Evolutionary conservation across 2,797 vertebrate species (phyloP).

Genomic region (Catamblyrhynchus diadema): DNA sequence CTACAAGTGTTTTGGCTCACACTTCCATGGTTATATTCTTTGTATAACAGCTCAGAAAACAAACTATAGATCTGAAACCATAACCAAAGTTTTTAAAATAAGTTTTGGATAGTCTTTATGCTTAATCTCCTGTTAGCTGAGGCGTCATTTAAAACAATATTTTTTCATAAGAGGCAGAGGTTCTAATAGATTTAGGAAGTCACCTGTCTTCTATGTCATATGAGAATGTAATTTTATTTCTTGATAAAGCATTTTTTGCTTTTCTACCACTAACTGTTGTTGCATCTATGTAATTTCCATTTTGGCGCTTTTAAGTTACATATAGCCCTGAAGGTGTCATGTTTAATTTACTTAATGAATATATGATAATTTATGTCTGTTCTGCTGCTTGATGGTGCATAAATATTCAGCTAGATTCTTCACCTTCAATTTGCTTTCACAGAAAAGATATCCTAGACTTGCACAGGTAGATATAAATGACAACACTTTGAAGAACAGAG

Average conservation of each 20-base stretch:
- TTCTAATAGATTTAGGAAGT: not conserved
- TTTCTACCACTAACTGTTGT: not conserved
- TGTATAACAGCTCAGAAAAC: not conserved
- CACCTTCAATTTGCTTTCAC: conserved; percentile 52
- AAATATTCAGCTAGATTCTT: conserved; percentile 52
- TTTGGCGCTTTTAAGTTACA: conserved; percentile 38
- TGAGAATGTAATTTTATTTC: not conserved
- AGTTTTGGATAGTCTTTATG: not conserved
- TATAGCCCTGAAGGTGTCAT: conserved; percentile 30
- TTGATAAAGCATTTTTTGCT: not conserved
- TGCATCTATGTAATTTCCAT: conserved; percentile 1
- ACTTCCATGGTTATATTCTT: not conserved
- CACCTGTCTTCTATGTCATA: not conserved
- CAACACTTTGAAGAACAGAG: not conserved
- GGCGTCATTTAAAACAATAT: not conserved
- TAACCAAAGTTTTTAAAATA: not conserved
- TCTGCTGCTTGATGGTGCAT: conserved; percentile 49
- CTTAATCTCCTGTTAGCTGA: not conserved
- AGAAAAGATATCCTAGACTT: not conserved
- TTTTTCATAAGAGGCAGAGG: not conserved
- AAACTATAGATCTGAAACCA: not conserved
- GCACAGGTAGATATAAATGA: not conserved
- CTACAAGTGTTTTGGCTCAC: not conserved
- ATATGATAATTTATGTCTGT: conserved; percentile 57
- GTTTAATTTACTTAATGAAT: conserved; percentile 72